phyloP scores from a whole-genome alignment of 1,140 invertebrate genomes.

The Delia radicum region DNA sequence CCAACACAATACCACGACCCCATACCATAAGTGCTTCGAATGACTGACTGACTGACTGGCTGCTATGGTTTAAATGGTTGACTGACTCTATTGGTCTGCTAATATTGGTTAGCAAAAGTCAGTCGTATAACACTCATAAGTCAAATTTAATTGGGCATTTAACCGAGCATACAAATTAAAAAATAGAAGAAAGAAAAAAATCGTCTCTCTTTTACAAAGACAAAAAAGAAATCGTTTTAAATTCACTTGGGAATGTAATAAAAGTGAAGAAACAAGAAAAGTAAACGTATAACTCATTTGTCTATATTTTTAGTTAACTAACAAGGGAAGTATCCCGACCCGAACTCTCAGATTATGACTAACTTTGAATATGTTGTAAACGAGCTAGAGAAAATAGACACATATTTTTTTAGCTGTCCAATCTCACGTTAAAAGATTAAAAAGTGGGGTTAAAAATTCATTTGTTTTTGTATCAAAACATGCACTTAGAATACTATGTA shows the following conservation, averaged over 20 bases:
- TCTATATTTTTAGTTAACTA: no score
- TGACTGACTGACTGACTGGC: background rate
- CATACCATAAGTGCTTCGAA: background rate
- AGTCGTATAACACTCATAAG: slow-evolving; percentile 9
- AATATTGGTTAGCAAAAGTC: background rate
- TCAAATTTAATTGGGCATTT: slow-evolving; percentile 27
- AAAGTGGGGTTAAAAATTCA: no score
- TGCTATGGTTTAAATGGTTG: background rate
- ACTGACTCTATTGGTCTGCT: background rate
- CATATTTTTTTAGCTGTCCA: no score
- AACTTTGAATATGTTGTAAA: no score
- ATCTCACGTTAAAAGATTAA: no score
- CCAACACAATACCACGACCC: background rate
- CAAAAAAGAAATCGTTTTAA: background rate
- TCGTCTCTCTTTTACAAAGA: background rate
- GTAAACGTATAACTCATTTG: background rate
- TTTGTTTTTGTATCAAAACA: no score
- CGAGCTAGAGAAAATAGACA: no score
- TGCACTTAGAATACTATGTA: no score
- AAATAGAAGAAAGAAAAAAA: background rate
- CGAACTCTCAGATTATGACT: no score
- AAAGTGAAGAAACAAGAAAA: background rate
- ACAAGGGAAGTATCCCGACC: no score
- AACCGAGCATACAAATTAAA: slow-evolving; percentile 17
- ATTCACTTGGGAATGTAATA: background rate